Evolutionary conservation across 2,888 invertebrate genomes (phyloP).

Genomic region (Drosophila demipolita): DNA sequence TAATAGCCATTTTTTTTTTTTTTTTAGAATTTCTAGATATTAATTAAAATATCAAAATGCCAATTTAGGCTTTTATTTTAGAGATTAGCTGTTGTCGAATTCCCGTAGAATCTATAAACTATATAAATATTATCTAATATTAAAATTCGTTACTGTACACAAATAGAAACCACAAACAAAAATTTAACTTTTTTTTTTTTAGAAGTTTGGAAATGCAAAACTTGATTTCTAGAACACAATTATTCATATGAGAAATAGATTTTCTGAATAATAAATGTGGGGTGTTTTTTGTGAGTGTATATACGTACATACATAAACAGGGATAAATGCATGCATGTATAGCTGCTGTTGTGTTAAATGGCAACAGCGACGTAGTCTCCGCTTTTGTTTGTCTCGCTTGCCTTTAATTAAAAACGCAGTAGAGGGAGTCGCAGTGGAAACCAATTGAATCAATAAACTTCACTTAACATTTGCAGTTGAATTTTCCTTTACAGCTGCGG

Average conservation of each 20-base stretch:
- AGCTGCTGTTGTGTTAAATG: constrained; percentile 6
- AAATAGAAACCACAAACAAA: too few species aligned
- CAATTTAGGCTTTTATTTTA: too few species aligned
- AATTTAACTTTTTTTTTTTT: too few species aligned
- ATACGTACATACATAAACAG: background rate
- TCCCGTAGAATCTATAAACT: background rate
- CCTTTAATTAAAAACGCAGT: constrained; percentile 57
- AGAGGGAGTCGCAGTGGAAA: constrained; percentile 33
- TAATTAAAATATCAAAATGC: background rate
- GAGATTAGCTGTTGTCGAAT: too few species aligned
- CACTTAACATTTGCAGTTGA: constrained; percentile 62
- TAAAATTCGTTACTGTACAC: background rate
- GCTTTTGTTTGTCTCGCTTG: constrained; percentile 15
- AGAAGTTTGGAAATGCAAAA: too few species aligned
- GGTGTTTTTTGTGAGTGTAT: background rate
- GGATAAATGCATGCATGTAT: background rate
- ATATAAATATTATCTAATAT: background rate
- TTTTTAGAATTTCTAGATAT: background rate
- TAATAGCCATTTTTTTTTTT: background rate
- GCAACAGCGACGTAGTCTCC: constrained; percentile 5
- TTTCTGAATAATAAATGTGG: background rate
- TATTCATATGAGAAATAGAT: too few species aligned
- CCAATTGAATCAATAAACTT: constrained; percentile 74
- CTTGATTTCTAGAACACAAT: too few species aligned
- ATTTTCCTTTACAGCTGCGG: constrained; percentile 40